phyloP scores from a whole-genome alignment of 2,797 vertebrate genomes.

The Uromys caudimaculatus region DNA sequence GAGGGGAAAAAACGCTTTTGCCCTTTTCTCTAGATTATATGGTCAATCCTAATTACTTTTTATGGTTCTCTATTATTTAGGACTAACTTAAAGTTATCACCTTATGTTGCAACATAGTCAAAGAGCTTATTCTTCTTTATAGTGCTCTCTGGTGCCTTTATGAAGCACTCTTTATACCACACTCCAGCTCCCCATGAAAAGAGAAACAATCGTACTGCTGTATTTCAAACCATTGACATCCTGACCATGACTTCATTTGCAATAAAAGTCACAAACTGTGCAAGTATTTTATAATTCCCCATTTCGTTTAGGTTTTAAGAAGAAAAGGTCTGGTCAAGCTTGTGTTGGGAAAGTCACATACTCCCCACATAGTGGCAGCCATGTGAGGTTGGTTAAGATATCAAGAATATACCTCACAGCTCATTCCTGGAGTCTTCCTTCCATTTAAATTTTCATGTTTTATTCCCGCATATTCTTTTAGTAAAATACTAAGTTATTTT shows the following conservation, averaged over 20 bases:
- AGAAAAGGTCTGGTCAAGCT: slow-evolving; percentile 10
- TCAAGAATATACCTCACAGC: background rate
- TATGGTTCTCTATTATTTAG: slow-evolving; percentile 71
- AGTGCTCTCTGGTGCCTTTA: slow-evolving; percentile 66
- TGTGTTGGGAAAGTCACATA: background rate
- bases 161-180: slow-evolving; percentile 51
- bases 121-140: slow-evolving; percentile 71
- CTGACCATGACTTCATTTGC: slow-evolving; percentile 67
- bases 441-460: background rate
- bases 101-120: slow-evolving; percentile 60
- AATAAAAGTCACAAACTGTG: slow-evolving; percentile 65
- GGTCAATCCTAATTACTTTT: slow-evolving; percentile 77
- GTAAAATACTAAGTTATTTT: background rate
- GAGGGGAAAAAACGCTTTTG: background rate
- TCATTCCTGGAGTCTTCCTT: background rate
- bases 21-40: slow-evolving; percentile 60
- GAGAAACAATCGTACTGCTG: slow-evolving; percentile 70
- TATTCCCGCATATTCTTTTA: background rate
- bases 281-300: slow-evolving; percentile 47
- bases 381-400: background rate
- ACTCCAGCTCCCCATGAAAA: slow-evolving; percentile 51
- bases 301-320: slow-evolving; percentile 57
- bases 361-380: background rate
- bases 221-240: slow-evolving; percentile 60
- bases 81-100: slow-evolving; percentile 71